Base-by-base conservation (phyloP, 2,888 invertebrate species). In the Drosophila anomalipes region DNA sequence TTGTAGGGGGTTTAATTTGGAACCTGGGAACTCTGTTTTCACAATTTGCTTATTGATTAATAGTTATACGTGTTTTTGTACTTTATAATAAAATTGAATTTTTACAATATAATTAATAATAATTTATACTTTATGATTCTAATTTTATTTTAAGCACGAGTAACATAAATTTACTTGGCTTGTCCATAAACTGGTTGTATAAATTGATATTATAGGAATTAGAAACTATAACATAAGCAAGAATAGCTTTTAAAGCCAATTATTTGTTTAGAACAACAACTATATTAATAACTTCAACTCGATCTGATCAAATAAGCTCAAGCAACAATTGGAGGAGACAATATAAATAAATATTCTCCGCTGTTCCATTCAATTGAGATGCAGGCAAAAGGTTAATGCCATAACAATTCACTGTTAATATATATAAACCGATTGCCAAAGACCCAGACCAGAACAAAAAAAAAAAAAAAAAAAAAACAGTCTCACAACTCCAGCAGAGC, bases 351-450 rank as follows among this genome's bases (percentile, higher is more conserved):
- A 56, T 19, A 44, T 56, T 51, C 39, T 28, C 66, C 70, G 62
- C 57, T 47, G 52, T 66, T 35, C 28, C 30, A 54, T 52, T 62
- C 49, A 62, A 65, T 59, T 53, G 62, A n/a, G 37, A 32, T 33
- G 51, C 19, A 53, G 28, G 60, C 49, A 32, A 77, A 56, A 66
- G 71, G 51, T 62, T 69, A 69, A 77, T 63, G 49, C 61, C 62
- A 61, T n/a, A 33, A 70, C 70, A 62, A 59, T 71, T 62, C 59
- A 41, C 16, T 41, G 5, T 16, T 3, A 5, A 41, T 30, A 57
- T 5, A 56, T 56, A 26, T 26, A 35, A 65, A 54, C 5, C 57
- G 44, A 64, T 63, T 28, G 39, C 7, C 12, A 9, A n/a, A 54
- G 37, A 22, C 1, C 16, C 19, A 7, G 14, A 32, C 28, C 47